A percentile compares a stretch with the other conserved stretches of the same genome.
Evolutionary conservation across 2,888 invertebrate species (phyloP).

Genomic region (Cetonia aurata): DNA sequence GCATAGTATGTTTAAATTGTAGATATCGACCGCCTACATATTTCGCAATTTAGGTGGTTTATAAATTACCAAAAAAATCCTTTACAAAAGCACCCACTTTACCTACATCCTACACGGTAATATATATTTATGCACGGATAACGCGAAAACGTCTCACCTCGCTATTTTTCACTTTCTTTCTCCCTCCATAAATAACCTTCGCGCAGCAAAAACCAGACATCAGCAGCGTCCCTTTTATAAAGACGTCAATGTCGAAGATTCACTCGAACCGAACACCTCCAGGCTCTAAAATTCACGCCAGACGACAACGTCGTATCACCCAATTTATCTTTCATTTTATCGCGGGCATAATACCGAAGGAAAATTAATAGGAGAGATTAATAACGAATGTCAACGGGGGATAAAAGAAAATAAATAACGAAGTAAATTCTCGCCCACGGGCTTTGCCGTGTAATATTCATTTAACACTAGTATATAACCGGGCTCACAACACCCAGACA

Average conservation of each 20-base stretch:
- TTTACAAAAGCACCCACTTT: too few relatives aligned
- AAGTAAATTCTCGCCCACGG: neutral
- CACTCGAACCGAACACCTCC: constrained; percentile 6
- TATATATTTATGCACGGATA: too few relatives aligned
- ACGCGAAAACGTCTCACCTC: neutral
- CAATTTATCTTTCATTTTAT: constrained; percentile 23
- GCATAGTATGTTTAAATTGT: too few relatives aligned
- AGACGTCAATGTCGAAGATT: constrained; percentile 13
- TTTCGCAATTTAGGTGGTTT: too few relatives aligned
- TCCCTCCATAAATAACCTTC: constrained; percentile 6
- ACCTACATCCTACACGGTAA: too few relatives aligned
- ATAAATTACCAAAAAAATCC: too few relatives aligned
- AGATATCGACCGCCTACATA: too few relatives aligned
- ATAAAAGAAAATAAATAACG: constrained; percentile 22
- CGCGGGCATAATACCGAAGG: constrained; percentile 21
- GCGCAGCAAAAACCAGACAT: neutral
- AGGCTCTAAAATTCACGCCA: too few relatives aligned
- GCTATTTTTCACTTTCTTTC: neutral
- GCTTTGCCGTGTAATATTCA: constrained; percentile 6
- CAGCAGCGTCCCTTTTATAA: constrained; percentile 5
- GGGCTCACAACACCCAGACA: neutral
- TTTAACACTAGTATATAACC: neutral
- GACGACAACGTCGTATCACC: constrained; percentile 10
- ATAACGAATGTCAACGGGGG: constrained; percentile 23
- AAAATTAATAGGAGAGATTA: constrained; percentile 14